Conservation (phyloP, 2,888 invertebrate species). For the Hirtodrosophila cameraria region DNA sequence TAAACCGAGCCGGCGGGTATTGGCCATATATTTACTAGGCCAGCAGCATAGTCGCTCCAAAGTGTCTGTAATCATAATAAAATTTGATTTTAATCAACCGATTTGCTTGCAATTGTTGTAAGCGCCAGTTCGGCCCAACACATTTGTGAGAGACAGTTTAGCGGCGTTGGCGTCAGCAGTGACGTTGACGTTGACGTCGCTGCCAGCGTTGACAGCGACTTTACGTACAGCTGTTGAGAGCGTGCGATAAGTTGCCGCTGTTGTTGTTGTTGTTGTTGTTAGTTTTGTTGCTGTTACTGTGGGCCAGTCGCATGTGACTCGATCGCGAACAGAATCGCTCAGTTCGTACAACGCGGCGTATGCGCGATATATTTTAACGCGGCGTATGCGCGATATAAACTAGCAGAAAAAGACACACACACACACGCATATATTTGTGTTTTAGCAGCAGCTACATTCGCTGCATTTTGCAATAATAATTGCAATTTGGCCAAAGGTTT, state of each 20-base stretch:
- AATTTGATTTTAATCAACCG: conserved; percentile 68
- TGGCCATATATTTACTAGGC: conserved; percentile 42
- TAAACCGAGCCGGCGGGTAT: background rate
- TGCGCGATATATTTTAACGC: conserved; percentile 50
- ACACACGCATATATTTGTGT: background rate
- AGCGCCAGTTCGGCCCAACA: conserved; percentile 26
- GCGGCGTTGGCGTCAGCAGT: conserved; percentile 1
- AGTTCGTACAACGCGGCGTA: conserved; percentile 62
- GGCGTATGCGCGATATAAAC: conserved; percentile 6
- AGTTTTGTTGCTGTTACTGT: no score
- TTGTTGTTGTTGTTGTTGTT: conserved; percentile 7
- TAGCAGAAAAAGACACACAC: conserved; percentile 6
- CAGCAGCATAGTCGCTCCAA: conserved; percentile 19
- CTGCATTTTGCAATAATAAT: conserved; percentile 40
- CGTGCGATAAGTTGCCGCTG: conserved; percentile 41
- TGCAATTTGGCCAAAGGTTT: conserved; percentile 69
- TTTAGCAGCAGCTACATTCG: conserved; percentile 37
- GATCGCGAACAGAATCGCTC: conserved; percentile 19
- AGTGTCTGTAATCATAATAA: conserved; percentile 50
- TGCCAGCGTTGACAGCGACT: conserved; percentile 1
- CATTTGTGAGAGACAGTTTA: conserved; percentile 40
- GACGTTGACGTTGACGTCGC: conserved; percentile 7
- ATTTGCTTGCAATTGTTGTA: conserved; percentile 74
- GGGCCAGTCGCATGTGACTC: conserved; percentile 59
- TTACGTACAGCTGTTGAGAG: conserved; percentile 53